A percentile compares a stretch with the other conserved stretches of the same genome.
Conservation (phyloP, 1,140 invertebrate genomes). For the Rhyzopertha dominica region DNA sequence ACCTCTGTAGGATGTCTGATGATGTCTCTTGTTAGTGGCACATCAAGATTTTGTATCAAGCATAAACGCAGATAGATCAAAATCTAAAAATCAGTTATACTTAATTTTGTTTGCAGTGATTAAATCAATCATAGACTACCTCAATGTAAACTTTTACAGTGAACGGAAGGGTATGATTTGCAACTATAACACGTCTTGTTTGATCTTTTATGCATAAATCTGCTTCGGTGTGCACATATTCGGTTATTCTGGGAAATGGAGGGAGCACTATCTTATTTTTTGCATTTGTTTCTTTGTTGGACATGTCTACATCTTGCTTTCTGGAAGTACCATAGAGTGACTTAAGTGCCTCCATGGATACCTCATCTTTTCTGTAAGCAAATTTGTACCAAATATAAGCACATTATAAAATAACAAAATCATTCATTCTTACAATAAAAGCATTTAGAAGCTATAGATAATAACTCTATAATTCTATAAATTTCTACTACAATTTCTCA, state of each 20-base stretch:
- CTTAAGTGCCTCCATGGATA: constrained; percentile 66
- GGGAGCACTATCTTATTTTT: constrained; percentile 41
- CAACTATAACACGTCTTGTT: constrained; percentile 50
- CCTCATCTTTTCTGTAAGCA: constrained; percentile 67
- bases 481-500: too few relatives aligned
- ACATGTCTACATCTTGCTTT: constrained; percentile 37
- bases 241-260: constrained; percentile 41
- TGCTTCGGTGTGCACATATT: constrained; percentile 47
- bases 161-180: constrained; percentile 64
- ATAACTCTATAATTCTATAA: too few relatives aligned
- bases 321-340: constrained; percentile 55
- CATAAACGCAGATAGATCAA: constrained; percentile 73
- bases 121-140: constrained; percentile 43
- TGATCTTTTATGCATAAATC: constrained; percentile 44
- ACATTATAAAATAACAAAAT: too few relatives aligned
- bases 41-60: constrained; percentile 53
- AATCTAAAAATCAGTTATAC: constrained; percentile 53
- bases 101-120: constrained; percentile 4
- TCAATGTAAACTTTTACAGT: constrained; percentile 59
- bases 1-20: constrained; percentile 57
- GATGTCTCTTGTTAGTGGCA: constrained; percentile 43
- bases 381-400: too few relatives aligned
- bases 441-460: too few relatives aligned
- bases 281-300: constrained; percentile 32
- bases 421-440: too few relatives aligned